Evolutionary conservation across 2,888 invertebrate species (phyloP), one percentile per base, ranked within the genome.

Genomic region (Toxonevra muliebris): DNA sequence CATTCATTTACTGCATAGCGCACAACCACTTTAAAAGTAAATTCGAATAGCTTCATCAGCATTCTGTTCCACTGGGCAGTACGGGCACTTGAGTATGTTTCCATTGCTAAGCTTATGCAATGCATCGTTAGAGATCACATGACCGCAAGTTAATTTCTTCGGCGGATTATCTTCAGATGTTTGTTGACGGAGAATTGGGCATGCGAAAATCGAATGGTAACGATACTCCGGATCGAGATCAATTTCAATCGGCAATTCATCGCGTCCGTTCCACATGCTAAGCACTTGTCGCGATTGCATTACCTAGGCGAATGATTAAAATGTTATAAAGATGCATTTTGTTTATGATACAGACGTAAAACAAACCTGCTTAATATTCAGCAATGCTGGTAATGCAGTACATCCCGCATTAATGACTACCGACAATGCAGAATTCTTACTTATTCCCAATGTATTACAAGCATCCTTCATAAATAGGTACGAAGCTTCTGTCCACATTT

Each of bases 161-260:
- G 99, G 98, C 66, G 99, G 99, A 88, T 99, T 99, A 76, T 90
- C 90, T 76, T 97, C 96, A 1, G 96, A 94, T 55, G 96, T 95
- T 85, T 98, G 98, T 83, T 98, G 98, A 65, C 98, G 90, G 70
- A 99, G 88, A 79, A 99, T 99, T 10, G 99, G 99, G 85, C 99
- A 99, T 20, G 98, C 97, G 87, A 99, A 99, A 81, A 98, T 94
- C 8, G 98, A 98, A 87, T 99, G 99, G 85, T 96, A 97, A 74
- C 95, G 91, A 79, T 93, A 93, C 73, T 96, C 95, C 66, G 89
- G 89, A 50, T 97, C 97, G 73, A 97, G 89, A 81, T 98, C 96
- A 69, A 98, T 94, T 86, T 98, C 97, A 85, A 98, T 97, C 4
- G 99, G 99, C 80, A 99, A 88, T 87, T 99, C 98, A 84, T 98